Evolutionary conservation across 2,888 invertebrate species (phyloP).

Genomic region (Dyspetes luteomarginatus): DNA sequence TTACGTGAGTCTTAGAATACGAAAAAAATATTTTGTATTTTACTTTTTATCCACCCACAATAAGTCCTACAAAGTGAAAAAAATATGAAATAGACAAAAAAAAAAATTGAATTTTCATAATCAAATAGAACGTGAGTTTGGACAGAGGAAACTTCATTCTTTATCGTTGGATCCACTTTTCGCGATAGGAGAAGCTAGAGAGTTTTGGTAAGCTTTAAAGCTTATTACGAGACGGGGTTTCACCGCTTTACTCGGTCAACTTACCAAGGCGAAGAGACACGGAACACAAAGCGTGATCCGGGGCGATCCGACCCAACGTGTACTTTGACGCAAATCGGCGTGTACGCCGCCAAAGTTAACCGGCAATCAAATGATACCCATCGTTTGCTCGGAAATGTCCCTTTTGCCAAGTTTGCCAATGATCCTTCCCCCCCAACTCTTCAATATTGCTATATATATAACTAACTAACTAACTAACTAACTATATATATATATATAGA

Average conservation of each 20-base stretch:
- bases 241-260: slow-evolving; percentile 28
- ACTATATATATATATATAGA: no score
- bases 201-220: slow-evolving; percentile 28
- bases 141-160: no score
- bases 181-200: neutral
- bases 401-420: slow-evolving; percentile 17
- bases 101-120: no score
- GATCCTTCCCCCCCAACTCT: slow-evolving; percentile 21
- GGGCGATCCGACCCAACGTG: slow-evolving; percentile 16
- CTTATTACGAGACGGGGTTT: slow-evolving; percentile 29
- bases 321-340: slow-evolving; percentile 32
- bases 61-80: no score
- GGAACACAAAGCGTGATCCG: slow-evolving; percentile 32
- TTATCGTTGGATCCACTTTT: no score
- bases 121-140: no score
- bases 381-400: slow-evolving; percentile 56
- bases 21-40: no score
- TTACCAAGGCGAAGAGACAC: slow-evolving; percentile 36
- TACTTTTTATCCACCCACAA: no score
- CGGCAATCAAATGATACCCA: slow-evolving; percentile 71
- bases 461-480: no score
- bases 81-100: no score
- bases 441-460: neutral
- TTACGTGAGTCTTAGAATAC: no score
- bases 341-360: slow-evolving; percentile 66